Evolutionary conservation across 2,113 vertebrate species (phyloP).

Genomic region (Thermophis baileyi): DNA sequence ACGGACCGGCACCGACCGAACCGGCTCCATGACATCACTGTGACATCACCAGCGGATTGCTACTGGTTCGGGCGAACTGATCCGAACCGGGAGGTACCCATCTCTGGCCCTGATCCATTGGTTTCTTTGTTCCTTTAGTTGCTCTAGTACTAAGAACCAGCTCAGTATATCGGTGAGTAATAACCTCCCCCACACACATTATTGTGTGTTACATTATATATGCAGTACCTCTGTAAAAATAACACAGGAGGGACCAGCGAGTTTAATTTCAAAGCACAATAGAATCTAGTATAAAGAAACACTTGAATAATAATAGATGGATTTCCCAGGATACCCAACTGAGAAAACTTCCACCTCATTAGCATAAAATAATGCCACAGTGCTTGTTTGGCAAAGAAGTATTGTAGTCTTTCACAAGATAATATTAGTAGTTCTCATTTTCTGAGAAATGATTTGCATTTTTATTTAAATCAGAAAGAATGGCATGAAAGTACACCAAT

Average conservation of each 20-base stretch:
- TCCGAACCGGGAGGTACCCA: no score
- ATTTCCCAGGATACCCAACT: conserved; percentile 67
- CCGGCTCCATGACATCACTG: no score
- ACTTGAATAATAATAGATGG: conserved; percentile 60
- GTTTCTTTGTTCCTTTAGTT: conserved; percentile 17
- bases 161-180: neutral
- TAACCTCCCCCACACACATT: neutral
- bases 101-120: neutral
- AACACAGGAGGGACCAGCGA: neutral
- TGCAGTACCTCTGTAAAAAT: neutral
- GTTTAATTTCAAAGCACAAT: conserved; percentile 23
- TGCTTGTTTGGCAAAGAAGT: conserved; percentile 48
- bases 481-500: conserved; percentile 40
- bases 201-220: neutral
- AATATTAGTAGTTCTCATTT: conserved; percentile 41
- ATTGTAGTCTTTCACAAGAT: conserved; percentile 35
- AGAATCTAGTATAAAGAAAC: neutral
- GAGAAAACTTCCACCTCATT: conserved; percentile 57
- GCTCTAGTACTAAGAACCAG: neutral
- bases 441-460: conserved; percentile 26
- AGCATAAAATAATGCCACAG: conserved; percentile 38
- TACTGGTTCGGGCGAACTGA: no score
- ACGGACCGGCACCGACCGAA: no score
- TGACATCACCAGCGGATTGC: no score
- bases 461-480: conserved; percentile 37